Evolutionary conservation across 1,140 invertebrate species (phyloP), one percentile per base, ranked within the genome.

Genomic region (Popillia japonica): DNA sequence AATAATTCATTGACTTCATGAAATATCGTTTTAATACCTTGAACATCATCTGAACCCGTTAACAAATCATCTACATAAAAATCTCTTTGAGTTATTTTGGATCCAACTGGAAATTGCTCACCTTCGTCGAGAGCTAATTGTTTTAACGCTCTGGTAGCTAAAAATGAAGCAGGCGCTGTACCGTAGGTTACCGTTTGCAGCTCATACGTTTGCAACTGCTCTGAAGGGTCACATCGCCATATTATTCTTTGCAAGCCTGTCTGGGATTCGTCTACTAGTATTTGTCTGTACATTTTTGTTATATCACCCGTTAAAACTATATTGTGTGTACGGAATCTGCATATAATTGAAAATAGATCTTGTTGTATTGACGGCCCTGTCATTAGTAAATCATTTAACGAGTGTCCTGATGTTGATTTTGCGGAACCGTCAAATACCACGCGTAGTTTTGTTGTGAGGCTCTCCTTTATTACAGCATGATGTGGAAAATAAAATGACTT

Each of bases 21-120:
- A 40, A 73, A 76, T 17, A 59, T 79, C 3, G 6, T 10, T 14
- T 59, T 61, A 27, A 61, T 20, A 20, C 74, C 68, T 22, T 75
- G 17, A 1, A 82, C 0, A 64, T 4, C 76, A 77, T 87, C 77
- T 20, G 79, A 68, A 2, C 87, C 86, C 0, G 84, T 84, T 8
- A 87, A 55, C 2, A 88, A 27, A 80, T 88, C 87, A 81, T 89
- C 87, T 0, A 88, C 86, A 48, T 88, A 88, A 75, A 87, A 86
- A 83, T 87, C 85, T 0, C 41, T 78, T 48, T 79, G 55, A 11
- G 86, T 82, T 1, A 86, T 81, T 6, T 79, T 59, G 20, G 78
- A 44, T 17, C 68, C 81, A 48, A 64, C 55, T 6, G 85, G 84
- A 48, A 78, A 78, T 9, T 78, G 23, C 17, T 79, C 76, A 9